These are phyloP conservation scores for Amphiprion clarkii DNA, from an alignment of 2,797 vertebrate species.

Conservation along the genomic window DNA sequence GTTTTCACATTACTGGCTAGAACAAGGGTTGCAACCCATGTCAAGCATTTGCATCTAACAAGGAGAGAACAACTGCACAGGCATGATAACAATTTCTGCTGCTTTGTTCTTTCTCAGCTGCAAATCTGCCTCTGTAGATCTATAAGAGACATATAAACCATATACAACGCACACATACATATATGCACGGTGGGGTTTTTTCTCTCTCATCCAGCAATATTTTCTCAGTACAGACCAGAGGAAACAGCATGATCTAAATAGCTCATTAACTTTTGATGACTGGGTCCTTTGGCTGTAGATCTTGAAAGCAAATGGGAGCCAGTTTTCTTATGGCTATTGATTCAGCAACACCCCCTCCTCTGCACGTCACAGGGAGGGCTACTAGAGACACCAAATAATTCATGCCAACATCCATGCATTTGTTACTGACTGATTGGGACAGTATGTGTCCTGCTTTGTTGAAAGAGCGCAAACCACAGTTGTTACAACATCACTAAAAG, in stretches of 20 bases:
- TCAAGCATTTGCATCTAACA: conserved; percentile 49
- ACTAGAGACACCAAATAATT: conserved; percentile 77
- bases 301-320: conserved; percentile 82
- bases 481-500: conserved; percentile 39
- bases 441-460: conserved; percentile 50
- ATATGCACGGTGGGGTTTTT: conserved; percentile 15
- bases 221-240: conserved; percentile 71
- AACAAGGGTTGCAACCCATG: conserved; percentile 58
- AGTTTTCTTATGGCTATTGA: conserved; percentile 83
- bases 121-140: conserved; percentile 57
- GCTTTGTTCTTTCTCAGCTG: conserved; percentile 66
- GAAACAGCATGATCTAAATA: conserved; percentile 83
- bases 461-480: conserved; percentile 41
- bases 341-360: conserved; percentile 61
- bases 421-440: conserved; percentile 67
- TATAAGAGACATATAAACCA: conserved; percentile 61
- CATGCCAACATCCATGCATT: conserved; percentile 70
- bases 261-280: conserved; percentile 86
- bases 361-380: conserved; percentile 58
- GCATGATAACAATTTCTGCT: conserved; percentile 62
- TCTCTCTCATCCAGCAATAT: conserved; percentile 60
- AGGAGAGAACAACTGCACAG: conserved; percentile 61
- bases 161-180: conserved; percentile 41
- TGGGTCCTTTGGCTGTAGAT: conserved; percentile 82
- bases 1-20: conserved; percentile 41